Base-by-base conservation (phyloP, 2,888 invertebrate genomes). In the Zaprionus lineosus region DNA sequence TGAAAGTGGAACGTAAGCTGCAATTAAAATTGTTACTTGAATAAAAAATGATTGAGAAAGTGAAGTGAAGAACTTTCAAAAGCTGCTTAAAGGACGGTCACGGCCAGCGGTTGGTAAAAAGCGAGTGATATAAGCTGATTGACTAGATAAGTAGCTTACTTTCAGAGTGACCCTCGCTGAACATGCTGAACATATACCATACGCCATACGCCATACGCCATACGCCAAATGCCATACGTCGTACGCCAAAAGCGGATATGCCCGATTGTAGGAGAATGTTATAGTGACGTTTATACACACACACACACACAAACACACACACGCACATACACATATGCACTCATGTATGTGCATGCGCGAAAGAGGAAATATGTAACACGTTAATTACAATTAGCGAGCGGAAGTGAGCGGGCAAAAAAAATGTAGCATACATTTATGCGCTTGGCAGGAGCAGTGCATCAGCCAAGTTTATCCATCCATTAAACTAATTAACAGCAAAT, bases 401-500 rank as follows among this genome's bases (percentile, higher is more conserved):
- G 78, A 84, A 81, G 84, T 77, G 62, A 19, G 53, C 74, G 41
- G 34, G 36, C 39, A 18, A 26, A 37, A 59, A 63, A 70, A 58
- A 47, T 55, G 67, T 62, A 60, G 77, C 70, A 60, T 73, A 60
- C 59, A 53, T 61, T 74, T 65, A 18, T 66, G 61, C 61, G 64
- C 48, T 40, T 31, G 36, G 46, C 43, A 40, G 18, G 19, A 47
- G 68, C 48, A 76, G 81, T 83, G 84, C 84, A 81, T 81, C 84
- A 81, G 68, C 76, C 62, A 67, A 71, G 84, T 86, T 86, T 86
- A 86, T 85, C 77, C 86, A 85, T 85, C 84, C 86, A 85, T 84
- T 86, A 83, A 86, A 86, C 86, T 84, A 86, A 84, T 84, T 84
- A 84, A 86, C 85, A 85, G 81, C 74, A 79, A 86, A 84, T 84